A percentile compares a stretch with the other conserved stretches of the same genome.
Evolutionary conservation across 2,888 invertebrate species (phyloP).

Genomic region (Sinopyrophorus schimmeli): DNA sequence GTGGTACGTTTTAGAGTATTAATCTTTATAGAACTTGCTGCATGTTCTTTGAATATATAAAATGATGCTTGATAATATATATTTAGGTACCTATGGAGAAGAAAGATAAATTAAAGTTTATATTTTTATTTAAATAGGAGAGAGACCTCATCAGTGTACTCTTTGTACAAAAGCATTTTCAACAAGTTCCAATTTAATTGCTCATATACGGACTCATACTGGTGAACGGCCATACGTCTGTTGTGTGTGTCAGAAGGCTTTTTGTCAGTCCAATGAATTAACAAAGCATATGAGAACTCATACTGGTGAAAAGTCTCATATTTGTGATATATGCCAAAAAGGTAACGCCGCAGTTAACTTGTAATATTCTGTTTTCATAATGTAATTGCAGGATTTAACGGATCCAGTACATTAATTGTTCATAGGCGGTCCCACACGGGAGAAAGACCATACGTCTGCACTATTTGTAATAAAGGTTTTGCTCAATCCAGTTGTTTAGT

Average conservation of each 20-base stretch:
- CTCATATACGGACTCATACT: constrained; percentile 55
- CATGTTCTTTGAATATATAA: no score
- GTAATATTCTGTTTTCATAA: neutral
- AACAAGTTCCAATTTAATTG: constrained; percentile 56
- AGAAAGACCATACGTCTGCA: constrained; percentile 52
- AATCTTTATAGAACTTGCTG: no score
- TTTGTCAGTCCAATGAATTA: constrained; percentile 55
- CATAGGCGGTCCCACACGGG: constrained; percentile 53
- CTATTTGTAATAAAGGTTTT: constrained; percentile 51
- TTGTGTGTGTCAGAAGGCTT: constrained; percentile 55
- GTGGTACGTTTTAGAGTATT: no score
- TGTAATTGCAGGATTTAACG: constrained; percentile 49
- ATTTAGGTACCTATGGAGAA: no score
- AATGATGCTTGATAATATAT: no score
- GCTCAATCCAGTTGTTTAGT: constrained; percentile 54
- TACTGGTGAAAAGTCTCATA: constrained; percentile 56
- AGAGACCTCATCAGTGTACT: constrained; percentile 55
- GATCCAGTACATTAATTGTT: constrained; percentile 52
- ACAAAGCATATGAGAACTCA: constrained; percentile 57
- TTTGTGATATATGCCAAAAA: constrained; percentile 56
- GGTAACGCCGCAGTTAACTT: no score
- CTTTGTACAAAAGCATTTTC: constrained; percentile 56
- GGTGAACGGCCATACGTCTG: constrained; percentile 56
- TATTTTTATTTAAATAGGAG: constrained; percentile 43
- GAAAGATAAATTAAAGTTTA: neutral